Evolutionary conservation across 2,797 vertebrate genomes (phyloP).

Genomic region (Lophius americanus): DNA sequence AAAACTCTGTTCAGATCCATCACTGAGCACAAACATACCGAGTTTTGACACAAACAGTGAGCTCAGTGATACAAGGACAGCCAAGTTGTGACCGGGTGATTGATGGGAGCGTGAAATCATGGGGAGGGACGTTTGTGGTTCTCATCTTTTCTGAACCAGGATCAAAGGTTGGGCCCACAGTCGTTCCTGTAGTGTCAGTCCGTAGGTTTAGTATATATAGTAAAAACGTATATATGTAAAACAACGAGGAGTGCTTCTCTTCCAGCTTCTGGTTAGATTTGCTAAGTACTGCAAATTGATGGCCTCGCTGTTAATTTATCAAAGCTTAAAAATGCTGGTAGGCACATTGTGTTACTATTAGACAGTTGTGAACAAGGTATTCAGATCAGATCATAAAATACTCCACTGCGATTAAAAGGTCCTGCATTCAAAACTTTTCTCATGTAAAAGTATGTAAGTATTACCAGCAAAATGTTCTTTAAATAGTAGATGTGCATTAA

Average conservation of each 20-base stretch:
- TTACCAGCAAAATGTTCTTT: no score
- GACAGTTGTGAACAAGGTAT: no score
- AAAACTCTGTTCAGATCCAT: constrained; percentile 58
- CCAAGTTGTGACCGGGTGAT: constrained; percentile 49
- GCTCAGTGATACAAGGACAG: constrained; percentile 47
- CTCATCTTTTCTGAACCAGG: constrained; percentile 55
- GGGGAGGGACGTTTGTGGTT: constrained; percentile 21
- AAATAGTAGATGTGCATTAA: no score
- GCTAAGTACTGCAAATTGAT: background rate
- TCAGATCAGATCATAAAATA: no score
- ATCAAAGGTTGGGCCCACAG: constrained; percentile 15
- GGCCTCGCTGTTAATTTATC: background rate
- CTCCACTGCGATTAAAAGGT: no score
- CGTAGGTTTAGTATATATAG: background rate
- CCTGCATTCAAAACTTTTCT: no score
- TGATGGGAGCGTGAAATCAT: constrained; percentile 40
- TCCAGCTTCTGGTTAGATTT: background rate
- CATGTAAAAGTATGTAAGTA: no score
- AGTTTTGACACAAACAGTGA: constrained; percentile 49
- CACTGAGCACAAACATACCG: constrained; percentile 43
- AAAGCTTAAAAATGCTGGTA: background rate
- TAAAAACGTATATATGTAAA: background rate
- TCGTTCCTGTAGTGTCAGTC: constrained; percentile 14
- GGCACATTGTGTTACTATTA: background rate
- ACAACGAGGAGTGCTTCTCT: background rate